phyloP scores from a whole-genome alignment of 2,797 vertebrate species.

The Pipistrellus kuhlii region DNA sequence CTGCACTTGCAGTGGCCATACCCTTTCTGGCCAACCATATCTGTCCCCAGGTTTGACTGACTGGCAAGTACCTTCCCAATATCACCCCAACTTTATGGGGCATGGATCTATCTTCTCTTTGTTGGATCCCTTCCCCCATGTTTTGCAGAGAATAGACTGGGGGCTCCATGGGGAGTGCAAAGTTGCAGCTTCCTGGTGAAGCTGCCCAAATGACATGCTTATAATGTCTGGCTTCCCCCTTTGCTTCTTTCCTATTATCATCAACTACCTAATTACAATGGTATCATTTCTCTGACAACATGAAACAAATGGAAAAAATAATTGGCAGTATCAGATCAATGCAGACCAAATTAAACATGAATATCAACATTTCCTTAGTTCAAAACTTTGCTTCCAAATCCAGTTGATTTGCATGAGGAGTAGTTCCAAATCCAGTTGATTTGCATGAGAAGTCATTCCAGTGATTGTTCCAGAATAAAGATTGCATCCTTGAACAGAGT shows the following conservation, averaged over 20 bases:
- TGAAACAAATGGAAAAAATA: neutral
- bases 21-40: neutral
- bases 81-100: neutral
- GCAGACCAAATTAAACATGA: neutral
- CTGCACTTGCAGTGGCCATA: neutral
- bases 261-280: neutral
- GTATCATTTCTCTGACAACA: neutral
- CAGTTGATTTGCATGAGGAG: neutral
- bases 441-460: neutral
- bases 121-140: neutral
- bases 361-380: neutral
- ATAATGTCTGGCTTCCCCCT: neutral
- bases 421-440: neutral
- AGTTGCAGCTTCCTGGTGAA: neutral
- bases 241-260: neutral
- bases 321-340: neutral
- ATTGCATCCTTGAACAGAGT: neutral
- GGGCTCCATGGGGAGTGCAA: neutral
- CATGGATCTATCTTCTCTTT: neutral
- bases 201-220: neutral
- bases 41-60: neutral
- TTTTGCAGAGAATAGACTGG: neutral
- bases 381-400: constrained; percentile 8
- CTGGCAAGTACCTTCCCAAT: neutral
- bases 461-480: neutral